phyloP scores from a whole-genome alignment of 30 jellyfish, hydroid and myxozoan genomes.

The Aurelia aurita complex sp. Pacific region DNA sequence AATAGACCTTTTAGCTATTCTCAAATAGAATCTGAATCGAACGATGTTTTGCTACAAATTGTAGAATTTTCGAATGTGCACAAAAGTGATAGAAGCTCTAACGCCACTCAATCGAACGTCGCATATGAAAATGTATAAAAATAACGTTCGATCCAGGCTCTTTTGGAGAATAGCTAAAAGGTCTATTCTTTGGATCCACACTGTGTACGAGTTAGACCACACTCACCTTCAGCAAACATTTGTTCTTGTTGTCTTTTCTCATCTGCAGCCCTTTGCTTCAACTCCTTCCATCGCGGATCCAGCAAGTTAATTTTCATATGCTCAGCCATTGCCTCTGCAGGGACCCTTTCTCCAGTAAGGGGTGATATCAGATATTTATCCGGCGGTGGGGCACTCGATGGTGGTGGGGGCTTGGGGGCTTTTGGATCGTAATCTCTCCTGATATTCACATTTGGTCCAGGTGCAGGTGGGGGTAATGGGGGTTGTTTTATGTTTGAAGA shows the following conservation, averaged over 20 bases:
- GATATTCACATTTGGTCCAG: slow-evolving; percentile 88
- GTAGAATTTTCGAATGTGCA: too few species aligned
- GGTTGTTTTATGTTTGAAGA: slow-evolving; percentile 63
- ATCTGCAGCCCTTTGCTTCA: slow-evolving; percentile 80
- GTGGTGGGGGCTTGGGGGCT: slow-evolving; percentile 87
- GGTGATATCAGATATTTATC: slow-evolving; percentile 95
- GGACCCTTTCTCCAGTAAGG: slow-evolving; percentile 97
- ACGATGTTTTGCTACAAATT: too few species aligned
- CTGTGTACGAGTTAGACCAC: too few species aligned
- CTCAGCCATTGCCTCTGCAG: slow-evolving; percentile 97
- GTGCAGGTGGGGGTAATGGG: slow-evolving; percentile 91
- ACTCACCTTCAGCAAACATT: slow-evolving; percentile 93
- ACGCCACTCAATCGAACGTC: too few species aligned
- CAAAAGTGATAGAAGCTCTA: too few species aligned
- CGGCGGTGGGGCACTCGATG: slow-evolving; percentile 83
- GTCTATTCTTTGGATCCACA: too few species aligned
- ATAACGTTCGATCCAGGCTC: too few species aligned
- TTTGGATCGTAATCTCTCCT: slow-evolving; percentile 95
- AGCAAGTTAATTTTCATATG: slow-evolving; percentile 89
- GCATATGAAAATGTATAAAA: too few species aligned
- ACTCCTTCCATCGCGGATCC: slow-evolving; percentile 98
- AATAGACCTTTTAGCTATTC: too few species aligned
- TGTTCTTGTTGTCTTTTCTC: slow-evolving; percentile 96
- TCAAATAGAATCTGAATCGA: too few species aligned
- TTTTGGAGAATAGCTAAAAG: too few species aligned